phyloP scores from a whole-genome alignment of 2,797 vertebrate genomes.

The Holocentrus rufus region DNA sequence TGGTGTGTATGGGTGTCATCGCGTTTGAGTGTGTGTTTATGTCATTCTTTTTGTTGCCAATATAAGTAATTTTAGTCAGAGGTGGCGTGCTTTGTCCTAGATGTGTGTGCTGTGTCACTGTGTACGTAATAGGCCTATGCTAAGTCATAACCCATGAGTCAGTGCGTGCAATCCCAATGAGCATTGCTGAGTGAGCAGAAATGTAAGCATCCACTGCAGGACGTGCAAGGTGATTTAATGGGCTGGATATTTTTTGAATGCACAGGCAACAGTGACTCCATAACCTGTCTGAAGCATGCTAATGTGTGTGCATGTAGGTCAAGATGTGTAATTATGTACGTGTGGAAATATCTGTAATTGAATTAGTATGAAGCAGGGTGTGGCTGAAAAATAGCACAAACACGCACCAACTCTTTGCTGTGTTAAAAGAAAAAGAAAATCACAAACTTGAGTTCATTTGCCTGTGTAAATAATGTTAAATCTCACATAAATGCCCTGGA shows the following conservation, averaged over 20 bases:
- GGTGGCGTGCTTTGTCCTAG: not conserved
- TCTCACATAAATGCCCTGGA: not conserved
- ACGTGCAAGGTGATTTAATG: not conserved
- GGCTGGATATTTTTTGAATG: not conserved
- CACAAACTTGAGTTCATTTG: not conserved
- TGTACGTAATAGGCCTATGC: not conserved
- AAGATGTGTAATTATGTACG: not conserved
- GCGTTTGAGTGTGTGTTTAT: not conserved
- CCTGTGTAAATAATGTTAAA: not conserved
- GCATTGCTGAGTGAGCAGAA: slow-evolving; percentile 11
- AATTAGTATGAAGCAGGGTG: not conserved
- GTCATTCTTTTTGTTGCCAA: not conserved
- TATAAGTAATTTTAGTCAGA: not conserved
- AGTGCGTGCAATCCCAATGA: not conserved
- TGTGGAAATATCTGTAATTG: not conserved
- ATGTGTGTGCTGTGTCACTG: not conserved
- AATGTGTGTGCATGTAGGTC: not conserved
- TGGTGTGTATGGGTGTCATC: slow-evolving; percentile 3
- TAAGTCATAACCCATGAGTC: not conserved
- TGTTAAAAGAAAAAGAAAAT: not conserved
- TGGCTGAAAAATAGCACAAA: not conserved
- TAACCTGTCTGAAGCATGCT: not conserved
- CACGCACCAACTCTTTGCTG: no score
- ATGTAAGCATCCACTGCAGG: not conserved
- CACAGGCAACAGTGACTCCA: not conserved